These are phyloP conservation scores for Tribolium castaneum DNA, from an alignment of 1,140 invertebrate species.

Conservation along the genomic window DNA sequence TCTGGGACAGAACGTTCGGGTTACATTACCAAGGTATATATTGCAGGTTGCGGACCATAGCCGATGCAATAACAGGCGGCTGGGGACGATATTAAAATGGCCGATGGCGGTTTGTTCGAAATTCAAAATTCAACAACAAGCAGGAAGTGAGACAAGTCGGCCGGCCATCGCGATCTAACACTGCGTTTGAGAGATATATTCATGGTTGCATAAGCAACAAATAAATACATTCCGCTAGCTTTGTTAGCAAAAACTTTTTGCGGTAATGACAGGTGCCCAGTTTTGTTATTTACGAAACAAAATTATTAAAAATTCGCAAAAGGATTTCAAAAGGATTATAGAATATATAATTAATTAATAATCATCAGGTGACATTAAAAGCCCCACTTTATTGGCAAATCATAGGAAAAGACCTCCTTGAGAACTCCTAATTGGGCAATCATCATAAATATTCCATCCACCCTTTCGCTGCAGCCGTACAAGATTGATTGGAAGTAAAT, in stretches of 20 bases:
- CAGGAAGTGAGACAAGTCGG: neutral
- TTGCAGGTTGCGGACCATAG: slow-evolving; percentile 37
- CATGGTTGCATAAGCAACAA: slow-evolving; percentile 9
- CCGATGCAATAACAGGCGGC: neutral
- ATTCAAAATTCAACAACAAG: neutral
- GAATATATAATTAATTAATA: too few relatives aligned
- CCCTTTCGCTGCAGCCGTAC: neutral
- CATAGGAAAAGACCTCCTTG: too few relatives aligned
- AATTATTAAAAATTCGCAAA: too few relatives aligned
- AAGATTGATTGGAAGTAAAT: slow-evolving; percentile 20
- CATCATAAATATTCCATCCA: too few relatives aligned
- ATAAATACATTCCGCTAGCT: neutral
- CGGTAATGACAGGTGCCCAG: neutral
- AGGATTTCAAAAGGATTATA: too few relatives aligned
- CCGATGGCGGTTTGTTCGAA: neutral
- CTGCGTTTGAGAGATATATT: neutral
- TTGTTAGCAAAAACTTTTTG: too few relatives aligned
- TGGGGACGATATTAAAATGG: slow-evolving; percentile 1
- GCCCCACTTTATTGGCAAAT: too few relatives aligned
- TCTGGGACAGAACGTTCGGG: slow-evolving; percentile 43
- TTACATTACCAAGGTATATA: slow-evolving; percentile 39
- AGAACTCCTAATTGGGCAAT: too few relatives aligned
- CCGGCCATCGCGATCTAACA: neutral
- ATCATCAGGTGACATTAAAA: too few relatives aligned
- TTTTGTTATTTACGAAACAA: too few relatives aligned